These are phyloP conservation scores for Tanypteryx hageni DNA, from an alignment of 2,888 invertebrate genomes.

Conservation along the genomic window DNA sequence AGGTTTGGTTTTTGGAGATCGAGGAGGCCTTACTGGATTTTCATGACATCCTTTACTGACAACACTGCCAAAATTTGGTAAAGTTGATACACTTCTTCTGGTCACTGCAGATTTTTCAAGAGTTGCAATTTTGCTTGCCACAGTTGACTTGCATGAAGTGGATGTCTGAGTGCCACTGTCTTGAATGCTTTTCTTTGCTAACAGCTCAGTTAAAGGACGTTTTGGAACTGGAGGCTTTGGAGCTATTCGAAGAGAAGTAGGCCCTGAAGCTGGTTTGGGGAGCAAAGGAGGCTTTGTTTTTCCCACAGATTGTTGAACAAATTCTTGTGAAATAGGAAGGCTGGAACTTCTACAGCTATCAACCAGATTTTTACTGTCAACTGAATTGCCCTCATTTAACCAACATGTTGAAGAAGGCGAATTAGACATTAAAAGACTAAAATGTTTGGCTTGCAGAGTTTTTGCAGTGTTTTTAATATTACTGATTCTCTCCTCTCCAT, in stretches of 20 bases:
- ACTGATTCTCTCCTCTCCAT: background rate
- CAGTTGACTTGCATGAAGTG: background rate
- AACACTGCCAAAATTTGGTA: background rate
- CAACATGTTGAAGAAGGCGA: background rate
- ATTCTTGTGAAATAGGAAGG: background rate
- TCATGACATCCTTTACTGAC: background rate
- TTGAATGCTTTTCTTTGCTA: background rate
- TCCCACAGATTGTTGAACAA: background rate
- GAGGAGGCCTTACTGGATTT: conserved; percentile 58
- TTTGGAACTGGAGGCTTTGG: conserved; percentile 44
- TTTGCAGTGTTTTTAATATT: background rate
- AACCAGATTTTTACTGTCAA: background rate
- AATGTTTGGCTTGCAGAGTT: background rate
- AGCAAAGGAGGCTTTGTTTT: conserved; percentile 24
- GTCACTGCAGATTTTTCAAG: background rate
- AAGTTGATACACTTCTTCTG: background rate
- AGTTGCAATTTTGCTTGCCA: background rate
- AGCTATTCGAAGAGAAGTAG: background rate
- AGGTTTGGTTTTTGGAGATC: conserved; percentile 58
- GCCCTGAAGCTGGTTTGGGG: background rate
- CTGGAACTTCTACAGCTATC: background rate
- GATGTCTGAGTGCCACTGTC: conserved; percentile 30
- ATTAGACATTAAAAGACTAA: background rate
- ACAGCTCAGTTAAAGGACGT: background rate
- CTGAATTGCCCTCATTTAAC: too few species aligned